Conservation (phyloP, 2,113 vertebrate species). For the Rhinoderma darwinii region DNA sequence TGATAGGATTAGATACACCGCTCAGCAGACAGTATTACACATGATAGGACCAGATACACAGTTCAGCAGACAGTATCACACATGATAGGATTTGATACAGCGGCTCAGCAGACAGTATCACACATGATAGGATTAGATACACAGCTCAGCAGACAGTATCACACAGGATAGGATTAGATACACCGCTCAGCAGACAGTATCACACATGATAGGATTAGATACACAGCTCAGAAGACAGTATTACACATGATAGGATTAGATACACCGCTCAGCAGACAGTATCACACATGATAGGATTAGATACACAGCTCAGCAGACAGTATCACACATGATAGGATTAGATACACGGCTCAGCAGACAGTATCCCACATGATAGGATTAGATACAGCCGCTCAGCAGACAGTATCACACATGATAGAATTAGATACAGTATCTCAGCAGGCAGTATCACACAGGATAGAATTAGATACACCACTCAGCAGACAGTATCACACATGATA, state of each 20-base stretch:
- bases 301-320: not conserved
- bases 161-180: not conserved
- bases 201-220: not conserved
- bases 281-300: not conserved
- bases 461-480: not conserved
- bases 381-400: not conserved
- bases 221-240: not conserved
- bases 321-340: not conserved
- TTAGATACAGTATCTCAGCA: not conserved
- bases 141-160: not conserved
- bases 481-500: not conserved
- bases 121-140: not conserved
- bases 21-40: not conserved
- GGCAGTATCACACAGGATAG: not conserved
- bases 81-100: not conserved
- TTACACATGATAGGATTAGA: not conserved
- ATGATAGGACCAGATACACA: not conserved
- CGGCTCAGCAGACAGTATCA: not conserved
- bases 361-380: not conserved
- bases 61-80: not conserved
- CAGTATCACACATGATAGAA: not conserved
- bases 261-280: not conserved
- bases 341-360: not conserved
- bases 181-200: not conserved
- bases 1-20: not conserved